Conservation (phyloP, 2,888 invertebrate species). For the Alitta virens region DNA sequence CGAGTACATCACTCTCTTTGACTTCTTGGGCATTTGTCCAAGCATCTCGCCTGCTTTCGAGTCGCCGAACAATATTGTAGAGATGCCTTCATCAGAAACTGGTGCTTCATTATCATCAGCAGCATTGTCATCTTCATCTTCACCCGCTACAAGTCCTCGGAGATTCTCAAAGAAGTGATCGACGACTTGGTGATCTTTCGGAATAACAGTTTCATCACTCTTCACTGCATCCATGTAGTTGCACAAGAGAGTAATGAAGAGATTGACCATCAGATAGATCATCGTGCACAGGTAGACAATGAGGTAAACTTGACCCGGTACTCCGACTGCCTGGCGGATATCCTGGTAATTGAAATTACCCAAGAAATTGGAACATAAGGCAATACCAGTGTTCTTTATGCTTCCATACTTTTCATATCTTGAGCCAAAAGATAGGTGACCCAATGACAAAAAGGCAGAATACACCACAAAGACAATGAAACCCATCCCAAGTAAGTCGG, state of each 20-base stretch:
- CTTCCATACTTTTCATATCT: background rate
- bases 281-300: background rate
- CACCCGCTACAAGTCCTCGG: background rate
- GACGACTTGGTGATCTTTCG: background rate
- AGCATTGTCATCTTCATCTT: background rate
- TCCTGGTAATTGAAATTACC: background rate
- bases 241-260: background rate
- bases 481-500: background rate
- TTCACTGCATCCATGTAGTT: background rate
- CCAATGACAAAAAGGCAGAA: background rate
- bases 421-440: background rate
- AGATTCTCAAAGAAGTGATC: background rate
- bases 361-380: background rate
- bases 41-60: no score
- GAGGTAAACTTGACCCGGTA: background rate
- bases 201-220: background rate
- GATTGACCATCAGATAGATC: background rate
- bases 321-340: background rate
- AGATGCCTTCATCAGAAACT: no score
- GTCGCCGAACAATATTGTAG: no score
- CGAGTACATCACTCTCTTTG: no score
- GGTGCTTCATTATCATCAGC: no score
- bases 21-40: no score
- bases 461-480: background rate
- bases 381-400: background rate